Evolutionary conservation across 1,140 invertebrate species (phyloP).

Genomic region (Listronotus oregonensis): DNA sequence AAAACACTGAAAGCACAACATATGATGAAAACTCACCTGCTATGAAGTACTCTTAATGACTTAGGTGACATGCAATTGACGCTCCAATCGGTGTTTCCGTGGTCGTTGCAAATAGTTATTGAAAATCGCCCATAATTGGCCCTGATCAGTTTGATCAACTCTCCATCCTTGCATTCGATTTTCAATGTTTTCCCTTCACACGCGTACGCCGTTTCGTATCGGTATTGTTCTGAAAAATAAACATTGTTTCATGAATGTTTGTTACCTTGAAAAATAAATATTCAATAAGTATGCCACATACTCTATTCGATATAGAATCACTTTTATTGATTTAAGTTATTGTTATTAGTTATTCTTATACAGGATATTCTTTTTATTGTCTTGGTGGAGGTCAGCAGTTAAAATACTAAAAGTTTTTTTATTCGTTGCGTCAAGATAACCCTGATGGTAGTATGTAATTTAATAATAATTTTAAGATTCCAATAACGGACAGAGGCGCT

Average conservation of each 20-base stretch:
- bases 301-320: slow-evolving; percentile 1
- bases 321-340: background rate
- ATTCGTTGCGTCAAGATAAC: too few species aligned
- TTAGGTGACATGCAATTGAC: slow-evolving; percentile 92
- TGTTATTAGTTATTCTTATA: background rate
- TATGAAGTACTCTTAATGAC: slow-evolving; percentile 78
- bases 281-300: slow-evolving; percentile 26
- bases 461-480: too few species aligned
- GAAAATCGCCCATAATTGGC: slow-evolving; percentile 96
- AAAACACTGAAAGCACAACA: too few species aligned
- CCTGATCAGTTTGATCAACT: slow-evolving; percentile 87
- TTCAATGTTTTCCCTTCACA: slow-evolving; percentile 90
- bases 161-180: slow-evolving; percentile 85
- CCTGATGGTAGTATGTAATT: too few species aligned
- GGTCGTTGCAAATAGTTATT: slow-evolving; percentile 95
- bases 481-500: too few species aligned
- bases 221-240: slow-evolving; percentile 47
- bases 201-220: slow-evolving; percentile 89
- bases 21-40: slow-evolving; percentile 64
- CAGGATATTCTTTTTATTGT: too few species aligned
- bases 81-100: slow-evolving; percentile 95
- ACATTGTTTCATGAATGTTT: slow-evolving; percentile 36
- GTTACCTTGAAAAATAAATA: slow-evolving; percentile 28
- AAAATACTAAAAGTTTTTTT: too few species aligned
- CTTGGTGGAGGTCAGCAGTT: too few species aligned